phyloP scores from a whole-genome alignment of 2,888 invertebrate genomes.

The Ceraclea dissimilis region DNA sequence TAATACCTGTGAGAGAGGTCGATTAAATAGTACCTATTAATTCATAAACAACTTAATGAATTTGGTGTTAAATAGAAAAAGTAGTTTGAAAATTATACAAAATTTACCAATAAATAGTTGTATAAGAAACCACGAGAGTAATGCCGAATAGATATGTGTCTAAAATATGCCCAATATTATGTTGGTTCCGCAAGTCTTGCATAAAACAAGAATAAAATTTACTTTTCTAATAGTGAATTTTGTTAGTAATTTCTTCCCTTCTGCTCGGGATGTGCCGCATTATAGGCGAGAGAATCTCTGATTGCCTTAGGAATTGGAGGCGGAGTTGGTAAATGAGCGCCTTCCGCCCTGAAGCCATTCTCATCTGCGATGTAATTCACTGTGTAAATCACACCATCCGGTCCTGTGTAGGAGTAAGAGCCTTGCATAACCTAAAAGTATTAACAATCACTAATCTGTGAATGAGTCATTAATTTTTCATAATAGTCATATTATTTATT shows the following conservation, averaged over 20 bases:
- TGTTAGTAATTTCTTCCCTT: conserved; percentile 18
- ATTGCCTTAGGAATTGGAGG: conserved; percentile 32
- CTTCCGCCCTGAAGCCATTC: conserved; percentile 43
- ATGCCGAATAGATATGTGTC: too few relatives aligned
- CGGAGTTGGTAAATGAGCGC: conserved; percentile 42
- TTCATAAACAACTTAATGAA: too few relatives aligned
- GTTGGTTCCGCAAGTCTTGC: too few relatives aligned
- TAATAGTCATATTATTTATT: background rate
- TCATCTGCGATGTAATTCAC: conserved; percentile 45
- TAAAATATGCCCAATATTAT: too few relatives aligned
- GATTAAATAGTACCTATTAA: too few relatives aligned
- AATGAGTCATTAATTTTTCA: background rate
- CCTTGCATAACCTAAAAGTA: conserved; percentile 45
- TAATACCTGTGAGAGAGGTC: too few relatives aligned
- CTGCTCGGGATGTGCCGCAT: conserved; percentile 25
- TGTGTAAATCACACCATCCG: conserved; percentile 49
- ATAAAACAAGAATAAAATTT: too few relatives aligned
- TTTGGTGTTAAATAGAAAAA: too few relatives aligned
- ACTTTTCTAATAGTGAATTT: background rate
- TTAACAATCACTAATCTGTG: background rate
- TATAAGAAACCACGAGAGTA: too few relatives aligned
- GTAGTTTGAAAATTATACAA: too few relatives aligned
- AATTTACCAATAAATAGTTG: too few relatives aligned
- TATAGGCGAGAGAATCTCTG: conserved; percentile 26
- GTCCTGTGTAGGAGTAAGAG: conserved; percentile 50